Evolutionary conservation across 2,888 invertebrate species (phyloP).

Genomic region (Yponomeuta plumbellus): DNA sequence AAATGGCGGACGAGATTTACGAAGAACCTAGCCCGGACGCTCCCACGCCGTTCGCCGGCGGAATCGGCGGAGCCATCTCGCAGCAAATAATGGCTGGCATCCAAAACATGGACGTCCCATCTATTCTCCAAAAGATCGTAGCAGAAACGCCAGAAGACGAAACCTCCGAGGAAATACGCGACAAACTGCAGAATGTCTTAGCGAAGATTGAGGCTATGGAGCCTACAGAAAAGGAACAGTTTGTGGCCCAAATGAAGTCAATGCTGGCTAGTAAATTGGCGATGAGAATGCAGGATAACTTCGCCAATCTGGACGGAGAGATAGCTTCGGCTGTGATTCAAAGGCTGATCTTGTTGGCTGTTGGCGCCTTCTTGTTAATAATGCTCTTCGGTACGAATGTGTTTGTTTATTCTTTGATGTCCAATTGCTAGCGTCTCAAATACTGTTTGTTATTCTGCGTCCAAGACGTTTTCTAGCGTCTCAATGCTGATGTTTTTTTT

Average conservation of each 20-base stretch:
- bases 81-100: conserved; percentile 52
- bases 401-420: not conserved
- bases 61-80: conserved; percentile 42
- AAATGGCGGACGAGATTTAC: conserved; percentile 36
- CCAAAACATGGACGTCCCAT: conserved; percentile 51
- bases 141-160: conserved; percentile 46
- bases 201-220: conserved; percentile 39
- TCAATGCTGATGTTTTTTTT: too few species aligned
- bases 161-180: conserved; percentile 42
- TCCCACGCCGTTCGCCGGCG: conserved; percentile 25
- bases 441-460: too few species aligned
- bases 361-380: conserved; percentile 32
- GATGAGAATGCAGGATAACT: conserved; percentile 42
- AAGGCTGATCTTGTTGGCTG: conserved; percentile 43
- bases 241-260: conserved; percentile 51
- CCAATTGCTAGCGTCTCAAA: not conserved
- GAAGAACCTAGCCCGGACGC: conserved; percentile 27
- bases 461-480: too few species aligned
- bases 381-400: conserved; percentile 30
- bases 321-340: conserved; percentile 44
- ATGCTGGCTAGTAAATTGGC: conserved; percentile 46
- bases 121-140: conserved; percentile 51
- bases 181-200: conserved; percentile 47
- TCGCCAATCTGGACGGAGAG: conserved; percentile 47
- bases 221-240: conserved; percentile 47